Percentiles rank a stretch among this genome's conserved stretches.
phyloP scores from a whole-genome alignment of 2,113 vertebrate genomes.

The Melanotaenia duboulayi region DNA sequence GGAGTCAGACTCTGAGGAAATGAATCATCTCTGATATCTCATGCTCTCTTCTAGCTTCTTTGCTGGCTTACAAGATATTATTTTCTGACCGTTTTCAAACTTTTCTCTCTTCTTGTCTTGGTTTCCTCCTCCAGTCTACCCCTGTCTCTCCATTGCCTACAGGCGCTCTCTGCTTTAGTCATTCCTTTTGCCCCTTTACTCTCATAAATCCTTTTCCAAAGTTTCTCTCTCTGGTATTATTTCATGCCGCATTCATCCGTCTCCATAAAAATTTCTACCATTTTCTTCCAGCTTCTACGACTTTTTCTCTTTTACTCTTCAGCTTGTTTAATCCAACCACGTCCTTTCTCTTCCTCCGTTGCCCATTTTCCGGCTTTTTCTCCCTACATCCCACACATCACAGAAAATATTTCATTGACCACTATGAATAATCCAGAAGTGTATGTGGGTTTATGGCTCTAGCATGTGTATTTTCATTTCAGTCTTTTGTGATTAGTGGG shows the following conservation, averaged over 20 bases:
- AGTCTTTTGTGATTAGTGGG: not conserved
- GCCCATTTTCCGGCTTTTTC: not conserved
- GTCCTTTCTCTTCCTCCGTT: not conserved
- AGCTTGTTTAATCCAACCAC: not conserved
- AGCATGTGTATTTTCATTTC: not conserved
- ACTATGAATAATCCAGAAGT: constrained; percentile 23
- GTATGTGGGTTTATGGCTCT: constrained; percentile 16
- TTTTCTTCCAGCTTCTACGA: constrained; percentile 14
- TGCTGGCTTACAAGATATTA: constrained; percentile 5
- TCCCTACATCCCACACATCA: not conserved
- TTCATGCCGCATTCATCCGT: constrained; percentile 17
- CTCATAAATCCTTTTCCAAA: constrained; percentile 9
- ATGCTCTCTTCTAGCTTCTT: not conserved
- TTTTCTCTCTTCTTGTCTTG: not conserved
- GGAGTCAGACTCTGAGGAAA: constrained; percentile 21
- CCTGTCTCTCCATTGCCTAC: constrained; percentile 25
- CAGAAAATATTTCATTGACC: constrained; percentile 29
- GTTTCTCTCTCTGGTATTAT: not conserved
- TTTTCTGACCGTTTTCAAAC: constrained; percentile 22
- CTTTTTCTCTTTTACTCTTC: not conserved
- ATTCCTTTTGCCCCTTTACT: constrained; percentile 17
- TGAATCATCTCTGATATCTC: constrained; percentile 32
- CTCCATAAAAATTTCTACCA: constrained; percentile 6
- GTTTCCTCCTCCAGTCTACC: constrained; percentile 4
- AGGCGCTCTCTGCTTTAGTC: constrained; percentile 26